Evolutionary conservation across 2,888 invertebrate genomes (phyloP), one percentile per base, ranked within the genome.

Genomic region (Dasysyrphus albostriatus): DNA sequence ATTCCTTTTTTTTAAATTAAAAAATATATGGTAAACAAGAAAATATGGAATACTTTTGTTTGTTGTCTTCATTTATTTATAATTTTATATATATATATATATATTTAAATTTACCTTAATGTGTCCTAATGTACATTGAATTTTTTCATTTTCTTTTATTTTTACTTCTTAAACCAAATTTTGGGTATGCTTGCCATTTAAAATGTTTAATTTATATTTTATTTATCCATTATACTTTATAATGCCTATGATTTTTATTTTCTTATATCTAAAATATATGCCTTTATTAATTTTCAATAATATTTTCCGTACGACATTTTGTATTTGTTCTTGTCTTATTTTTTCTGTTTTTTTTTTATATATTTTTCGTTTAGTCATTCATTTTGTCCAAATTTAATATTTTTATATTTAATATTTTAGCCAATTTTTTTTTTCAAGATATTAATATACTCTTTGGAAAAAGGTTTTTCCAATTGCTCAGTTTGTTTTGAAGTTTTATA

Each of bases 61-160:
- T 67, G 32, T 63, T 83, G 59, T 74, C 63, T 34, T 44, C 42
- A 14, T 70, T 75, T 77, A 69, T 65, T 34, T 72, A 58, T 61
- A 61, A 39, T 61, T 61, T 7, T 58, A 24, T 39, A 37, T 59
- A 37, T 59, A 37, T 70, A 19, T 70, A 16, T 56, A 39, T 58
- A 19, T 51, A 10, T 58, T 58, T 54, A 37, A 67, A 59, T 70
- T 82, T 72, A 72, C 47, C 58, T 83, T 72, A 83, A 65, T 51
- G 87, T 83, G 87, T 87, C 72, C 83, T 87, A 87, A 87, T 87
- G 67, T 87, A 87, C 87, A 87, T 87, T 87, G 87, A 87, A 58
- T 87, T 78, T 70, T 61, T 54, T n/a, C n/a, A 58, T 65, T 61
- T 14, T 14, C 24, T 72, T 9, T n/a, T 69, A 3, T 47, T 54